phyloP scores from a whole-genome alignment of 2,797 vertebrate species.

The Darevskia mixta region DNA sequence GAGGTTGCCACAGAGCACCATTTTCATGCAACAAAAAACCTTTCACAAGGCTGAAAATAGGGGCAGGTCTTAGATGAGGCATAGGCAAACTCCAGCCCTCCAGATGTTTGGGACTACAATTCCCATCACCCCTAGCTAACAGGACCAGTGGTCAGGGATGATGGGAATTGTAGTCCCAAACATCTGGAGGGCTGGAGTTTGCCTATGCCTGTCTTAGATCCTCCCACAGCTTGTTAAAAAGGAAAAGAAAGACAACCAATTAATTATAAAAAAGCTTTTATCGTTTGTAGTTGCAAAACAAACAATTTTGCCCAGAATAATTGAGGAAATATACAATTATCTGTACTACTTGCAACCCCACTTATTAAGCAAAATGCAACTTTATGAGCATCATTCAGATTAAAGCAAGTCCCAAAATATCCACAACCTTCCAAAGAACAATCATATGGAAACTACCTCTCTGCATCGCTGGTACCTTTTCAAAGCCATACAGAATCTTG shows the following conservation, averaged over 20 bases:
- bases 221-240: constrained; percentile 23
- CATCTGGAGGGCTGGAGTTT: no score
- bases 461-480: constrained; percentile 27
- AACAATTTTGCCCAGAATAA: constrained; percentile 34
- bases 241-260: constrained; percentile 43
- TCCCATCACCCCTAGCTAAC: no score
- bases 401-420: constrained; percentile 29
- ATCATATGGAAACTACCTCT: neutral
- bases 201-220: constrained; percentile 45
- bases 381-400: constrained; percentile 13
- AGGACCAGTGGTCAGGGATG: no score
- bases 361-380: constrained; percentile 32
- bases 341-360: constrained; percentile 15
- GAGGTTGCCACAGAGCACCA: constrained; percentile 62
- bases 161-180: no score
- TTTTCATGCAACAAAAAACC: constrained; percentile 60
- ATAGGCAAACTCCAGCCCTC: no score
- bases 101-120: no score
- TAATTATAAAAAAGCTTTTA: constrained; percentile 52
- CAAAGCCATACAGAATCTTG: constrained; percentile 17
- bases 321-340: constrained; percentile 10
- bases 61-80: constrained; percentile 54
- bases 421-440: constrained; percentile 23
- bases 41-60: constrained; percentile 57
- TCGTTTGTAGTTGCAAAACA: constrained; percentile 51